Percentiles rank a stretch among this genome's conserved stretches.
These are phyloP conservation scores for Spatulosminthurus flaviceps DNA, from an alignment of 2,888 invertebrate genomes.

Conservation along the genomic window DNA sequence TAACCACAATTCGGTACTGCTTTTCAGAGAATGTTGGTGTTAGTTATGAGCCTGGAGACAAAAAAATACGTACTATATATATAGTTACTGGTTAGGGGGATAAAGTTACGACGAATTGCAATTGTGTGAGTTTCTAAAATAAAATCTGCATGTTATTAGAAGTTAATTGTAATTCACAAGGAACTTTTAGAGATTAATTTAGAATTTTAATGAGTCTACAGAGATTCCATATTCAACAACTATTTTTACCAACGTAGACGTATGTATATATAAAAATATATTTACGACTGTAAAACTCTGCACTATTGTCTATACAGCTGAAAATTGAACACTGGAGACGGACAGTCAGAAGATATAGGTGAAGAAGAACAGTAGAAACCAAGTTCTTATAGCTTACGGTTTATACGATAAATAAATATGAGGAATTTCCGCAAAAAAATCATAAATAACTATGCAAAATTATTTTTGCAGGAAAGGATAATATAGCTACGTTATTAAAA, in stretches of 20 bases:
- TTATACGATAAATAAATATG: too few relatives aligned
- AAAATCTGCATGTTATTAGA: neutral
- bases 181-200: neutral
- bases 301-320: neutral
- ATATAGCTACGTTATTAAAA: slow-evolving; percentile 34
- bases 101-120: too few relatives aligned
- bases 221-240: slow-evolving; percentile 1
- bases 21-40: neutral
- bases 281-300: slow-evolving; percentile 18
- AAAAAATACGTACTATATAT: neutral
- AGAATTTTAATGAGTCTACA: neutral
- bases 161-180: neutral
- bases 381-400: slow-evolving; percentile 13
- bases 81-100: too few relatives aligned
- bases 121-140: neutral
- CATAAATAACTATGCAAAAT: slow-evolving; percentile 12
- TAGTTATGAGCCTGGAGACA: neutral
- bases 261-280: neutral
- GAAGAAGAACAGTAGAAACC: neutral
- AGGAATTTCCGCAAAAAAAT: slow-evolving; percentile 20
- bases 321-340: neutral
- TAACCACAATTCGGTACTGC: neutral
- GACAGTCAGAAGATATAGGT: neutral
- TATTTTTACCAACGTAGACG: neutral
- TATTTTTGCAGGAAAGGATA: slow-evolving; percentile 16